phyloP scores from a whole-genome alignment of 2,797 vertebrate species.

The Pseudochaenichthys georgianus region DNA sequence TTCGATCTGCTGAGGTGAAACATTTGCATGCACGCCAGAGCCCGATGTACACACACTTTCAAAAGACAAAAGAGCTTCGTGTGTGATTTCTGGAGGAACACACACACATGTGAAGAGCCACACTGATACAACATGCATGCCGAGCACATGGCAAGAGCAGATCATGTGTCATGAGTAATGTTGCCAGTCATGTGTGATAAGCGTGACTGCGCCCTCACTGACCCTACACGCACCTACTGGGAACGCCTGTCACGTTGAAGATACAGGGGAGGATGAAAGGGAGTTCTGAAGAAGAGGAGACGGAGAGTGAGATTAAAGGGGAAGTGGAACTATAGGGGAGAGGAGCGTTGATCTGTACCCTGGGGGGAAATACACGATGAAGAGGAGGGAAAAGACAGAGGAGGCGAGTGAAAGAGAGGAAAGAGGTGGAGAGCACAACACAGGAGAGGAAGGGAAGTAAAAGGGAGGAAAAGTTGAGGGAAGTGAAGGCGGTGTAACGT shows the following conservation, averaged over 20 bases:
- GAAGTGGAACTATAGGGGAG: conserved; percentile 27
- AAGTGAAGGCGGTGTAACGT: neutral
- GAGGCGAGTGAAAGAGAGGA: neutral
- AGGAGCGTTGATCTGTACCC: conserved; percentile 45
- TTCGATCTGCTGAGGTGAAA: conserved; percentile 73
- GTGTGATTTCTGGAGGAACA: neutral
- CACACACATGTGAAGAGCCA: neutral
- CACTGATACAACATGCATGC: neutral
- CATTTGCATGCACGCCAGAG: conserved; percentile 61
- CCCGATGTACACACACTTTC: conserved; percentile 1
- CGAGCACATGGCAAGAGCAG: conserved; percentile 8
- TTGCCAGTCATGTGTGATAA: conserved; percentile 32
- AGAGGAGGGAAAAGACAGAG: conserved; percentile 21
- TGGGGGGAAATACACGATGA: conserved; percentile 35
- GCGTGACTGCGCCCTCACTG: conserved; percentile 52
- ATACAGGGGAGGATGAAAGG: conserved; percentile 41
- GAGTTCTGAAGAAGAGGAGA: conserved; percentile 24
- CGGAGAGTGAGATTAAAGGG: conserved; percentile 51
- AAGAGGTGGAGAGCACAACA: conserved; percentile 16
- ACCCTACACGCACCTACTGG: conserved; percentile 23
- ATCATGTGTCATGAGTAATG: conserved; percentile 3
- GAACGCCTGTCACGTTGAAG: conserved; percentile 30
- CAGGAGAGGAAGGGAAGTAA: neutral
- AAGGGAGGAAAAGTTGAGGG: conserved; percentile 1
- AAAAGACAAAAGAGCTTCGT: conserved; percentile 3